Evolutionary conservation across 2,113 vertebrate genomes (phyloP).

Genomic region (Phocoena sinus): DNA sequence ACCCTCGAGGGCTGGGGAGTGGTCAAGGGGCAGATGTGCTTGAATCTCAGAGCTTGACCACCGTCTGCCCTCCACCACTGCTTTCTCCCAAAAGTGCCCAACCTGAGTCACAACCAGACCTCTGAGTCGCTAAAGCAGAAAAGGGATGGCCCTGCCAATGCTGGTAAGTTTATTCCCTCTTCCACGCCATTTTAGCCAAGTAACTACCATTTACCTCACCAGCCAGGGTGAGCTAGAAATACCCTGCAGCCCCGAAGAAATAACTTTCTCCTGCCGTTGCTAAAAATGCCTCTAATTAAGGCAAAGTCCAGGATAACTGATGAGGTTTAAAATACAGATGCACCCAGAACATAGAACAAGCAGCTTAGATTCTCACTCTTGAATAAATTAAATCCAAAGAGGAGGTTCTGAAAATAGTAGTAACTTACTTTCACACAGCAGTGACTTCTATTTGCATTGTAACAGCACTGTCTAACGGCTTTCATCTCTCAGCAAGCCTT

Average conservation of each 20-base stretch:
- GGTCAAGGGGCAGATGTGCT: not conserved
- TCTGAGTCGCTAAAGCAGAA: not conserved
- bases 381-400: constrained; percentile 48
- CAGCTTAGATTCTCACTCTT: constrained; percentile 15
- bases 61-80: not conserved
- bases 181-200: not conserved
- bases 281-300: constrained; percentile 7
- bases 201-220: not conserved
- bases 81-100: not conserved
- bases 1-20: not conserved
- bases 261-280: not conserved
- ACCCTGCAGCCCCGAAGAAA: not conserved
- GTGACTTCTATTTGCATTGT: constrained; percentile 42
- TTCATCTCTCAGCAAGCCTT: not conserved
- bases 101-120: not conserved
- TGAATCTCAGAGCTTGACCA: not conserved
- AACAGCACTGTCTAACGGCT: not conserved
- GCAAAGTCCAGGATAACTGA: not conserved
- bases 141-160: not conserved
- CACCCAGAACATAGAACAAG: not conserved
- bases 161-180: not conserved
- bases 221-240: not conserved
- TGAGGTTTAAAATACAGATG: constrained; percentile 16
- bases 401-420: constrained; percentile 51
- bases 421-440: constrained; percentile 32